These are phyloP conservation scores for Polydrusus tereticollis DNA, from an alignment of 2,888 invertebrate species.

Conservation along the genomic window DNA sequence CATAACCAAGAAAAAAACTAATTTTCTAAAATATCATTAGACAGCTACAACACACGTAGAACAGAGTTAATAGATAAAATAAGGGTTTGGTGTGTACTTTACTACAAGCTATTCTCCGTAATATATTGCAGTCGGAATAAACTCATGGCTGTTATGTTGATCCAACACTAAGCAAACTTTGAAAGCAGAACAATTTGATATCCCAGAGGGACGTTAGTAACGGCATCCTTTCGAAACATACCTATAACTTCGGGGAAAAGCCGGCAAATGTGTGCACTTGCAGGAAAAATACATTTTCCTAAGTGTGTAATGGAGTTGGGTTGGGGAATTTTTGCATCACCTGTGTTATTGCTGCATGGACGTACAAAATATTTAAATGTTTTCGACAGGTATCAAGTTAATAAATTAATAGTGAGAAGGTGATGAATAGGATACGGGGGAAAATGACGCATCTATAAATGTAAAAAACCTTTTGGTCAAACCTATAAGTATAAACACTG, in stretches of 20 bases:
- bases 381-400: no score
- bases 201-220: slow-evolving; percentile 16
- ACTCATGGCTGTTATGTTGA: slow-evolving; percentile 4
- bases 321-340: neutral
- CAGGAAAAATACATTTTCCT: slow-evolving; percentile 12
- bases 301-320: slow-evolving; percentile 5
- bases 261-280: slow-evolving; percentile 2
- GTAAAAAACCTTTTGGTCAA: no score
- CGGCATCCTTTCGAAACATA: slow-evolving; percentile 14
- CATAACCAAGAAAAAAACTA: no score
- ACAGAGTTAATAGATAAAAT: no score
- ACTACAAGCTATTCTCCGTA: neutral
- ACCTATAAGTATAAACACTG: no score
- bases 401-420: no score
- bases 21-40: no score
- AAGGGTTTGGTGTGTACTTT: neutral
- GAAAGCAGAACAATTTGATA: slow-evolving; percentile 25
- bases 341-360: neutral
- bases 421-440: no score
- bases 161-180: slow-evolving; percentile 18
- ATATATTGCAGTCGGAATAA: slow-evolving; percentile 14
- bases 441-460: no score
- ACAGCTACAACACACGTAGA: no score
- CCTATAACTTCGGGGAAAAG: slow-evolving; percentile 5
- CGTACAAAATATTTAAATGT: neutral